phyloP scores from a whole-genome alignment of 2,113 vertebrate genomes.

The Ptilonorhynchus violaceus region DNA sequence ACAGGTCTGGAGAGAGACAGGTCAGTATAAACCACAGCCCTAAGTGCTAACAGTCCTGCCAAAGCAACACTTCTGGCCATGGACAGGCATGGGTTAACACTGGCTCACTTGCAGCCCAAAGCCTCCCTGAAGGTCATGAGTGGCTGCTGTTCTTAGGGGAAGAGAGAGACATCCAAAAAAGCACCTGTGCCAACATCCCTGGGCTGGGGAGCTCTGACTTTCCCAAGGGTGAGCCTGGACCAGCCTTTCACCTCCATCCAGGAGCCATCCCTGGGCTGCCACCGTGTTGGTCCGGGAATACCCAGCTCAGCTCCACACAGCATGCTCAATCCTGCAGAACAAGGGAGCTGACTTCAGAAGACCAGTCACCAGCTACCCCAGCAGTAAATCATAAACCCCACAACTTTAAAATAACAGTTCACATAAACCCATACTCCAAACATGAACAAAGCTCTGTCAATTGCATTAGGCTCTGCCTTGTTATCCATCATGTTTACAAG shows the following conservation, averaged over 20 bases:
- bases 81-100: not conserved
- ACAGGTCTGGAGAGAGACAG: not conserved
- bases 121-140: not conserved
- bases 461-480: constrained; percentile 38
- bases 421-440: not conserved
- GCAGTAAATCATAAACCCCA: not conserved
- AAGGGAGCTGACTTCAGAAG: not conserved
- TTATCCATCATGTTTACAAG: constrained; percentile 47
- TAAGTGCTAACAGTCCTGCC: not conserved
- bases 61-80: not conserved
- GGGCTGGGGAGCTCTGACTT: not conserved
- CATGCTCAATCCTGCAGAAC: fast-evolving
- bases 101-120: not conserved
- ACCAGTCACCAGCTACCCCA: not conserved
- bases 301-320: not conserved
- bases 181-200: not conserved
- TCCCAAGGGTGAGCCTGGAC: not conserved
- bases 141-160: not conserved
- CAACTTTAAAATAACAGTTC: not conserved
- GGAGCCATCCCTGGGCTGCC: not conserved
- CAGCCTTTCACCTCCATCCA: not conserved
- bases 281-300: not conserved
- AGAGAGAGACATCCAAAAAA: not conserved
- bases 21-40: not conserved
- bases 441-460: not conserved